Percentiles rank a stretch among this genome's conserved stretches.
Evolutionary conservation across 2,888 invertebrate genomes (phyloP).

Genomic region (Chirona hameri): DNA sequence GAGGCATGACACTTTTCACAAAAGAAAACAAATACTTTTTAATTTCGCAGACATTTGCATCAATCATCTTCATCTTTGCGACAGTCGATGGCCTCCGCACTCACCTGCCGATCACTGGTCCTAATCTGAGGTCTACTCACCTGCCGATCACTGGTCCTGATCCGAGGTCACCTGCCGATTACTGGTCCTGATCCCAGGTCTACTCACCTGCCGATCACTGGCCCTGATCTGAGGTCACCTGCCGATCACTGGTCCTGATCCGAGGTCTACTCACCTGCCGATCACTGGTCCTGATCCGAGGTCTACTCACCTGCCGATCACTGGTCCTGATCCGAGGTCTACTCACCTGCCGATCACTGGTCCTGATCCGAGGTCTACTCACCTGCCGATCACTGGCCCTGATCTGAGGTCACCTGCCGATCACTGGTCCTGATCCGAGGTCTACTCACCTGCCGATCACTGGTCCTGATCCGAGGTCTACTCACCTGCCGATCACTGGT

Average conservation of each 20-base stretch:
- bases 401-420: conserved; percentile 42
- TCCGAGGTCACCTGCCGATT: too few relatives aligned
- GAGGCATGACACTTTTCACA: too few relatives aligned
- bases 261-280: conserved; percentile 41
- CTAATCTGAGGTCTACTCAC: conserved; percentile 38
- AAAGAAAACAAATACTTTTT: too few relatives aligned
- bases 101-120: too few relatives aligned
- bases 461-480: conserved; percentile 38
- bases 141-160: conserved; percentile 50
- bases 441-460: too few relatives aligned
- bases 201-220: conserved; percentile 47
- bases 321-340: conserved; percentile 38
- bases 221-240: conserved; percentile 56
- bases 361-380: conserved; percentile 58
- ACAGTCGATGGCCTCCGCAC: too few relatives aligned
- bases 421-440: conserved; percentile 54
- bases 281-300: conserved; percentile 54
- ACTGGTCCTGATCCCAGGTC: conserved; percentile 39
- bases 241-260: too few relatives aligned
- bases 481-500: conserved; percentile 49
- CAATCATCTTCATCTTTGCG: too few relatives aligned
- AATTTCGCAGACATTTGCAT: too few relatives aligned
- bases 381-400: too few relatives aligned
- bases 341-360: conserved; percentile 49
- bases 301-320: too few relatives aligned